phyloP scores from a whole-genome alignment of 2,797 vertebrate species.

The Oryzias dopingdopingensis region DNA sequence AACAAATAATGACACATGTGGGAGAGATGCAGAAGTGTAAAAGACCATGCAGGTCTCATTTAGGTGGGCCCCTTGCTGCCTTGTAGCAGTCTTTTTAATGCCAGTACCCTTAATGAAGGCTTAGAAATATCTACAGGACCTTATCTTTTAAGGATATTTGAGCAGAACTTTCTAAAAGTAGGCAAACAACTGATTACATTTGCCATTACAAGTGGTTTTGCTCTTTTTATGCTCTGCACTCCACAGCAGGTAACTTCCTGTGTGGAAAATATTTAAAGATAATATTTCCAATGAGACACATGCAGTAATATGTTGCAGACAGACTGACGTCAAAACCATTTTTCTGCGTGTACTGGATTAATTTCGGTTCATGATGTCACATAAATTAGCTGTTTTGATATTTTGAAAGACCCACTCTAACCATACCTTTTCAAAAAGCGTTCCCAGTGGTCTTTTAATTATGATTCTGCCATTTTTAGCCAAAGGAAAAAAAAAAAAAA shows the following conservation, averaged over 20 bases:
- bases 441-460: too few species aligned
- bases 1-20: conserved; percentile 27
- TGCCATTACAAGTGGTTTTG: conserved; percentile 39
- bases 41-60: conserved; percentile 63
- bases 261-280: conserved; percentile 63
- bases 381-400: too few species aligned
- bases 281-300: conserved; percentile 59
- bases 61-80: conserved; percentile 43
- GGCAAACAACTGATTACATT: conserved; percentile 39
- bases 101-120: conserved; percentile 52
- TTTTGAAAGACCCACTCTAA: too few species aligned
- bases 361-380: too few species aligned
- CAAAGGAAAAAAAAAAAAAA: too few species aligned
- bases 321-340: too few species aligned
- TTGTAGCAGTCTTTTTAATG: conserved; percentile 54
- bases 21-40: conserved; percentile 31
- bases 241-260: conserved; percentile 34
- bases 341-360: too few species aligned
- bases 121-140: conserved; percentile 32
- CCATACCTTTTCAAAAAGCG: too few species aligned
- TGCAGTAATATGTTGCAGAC: conserved; percentile 47
- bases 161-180: conserved; percentile 36
- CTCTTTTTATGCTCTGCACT: conserved; percentile 48
- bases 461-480: too few species aligned
- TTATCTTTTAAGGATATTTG: conserved; percentile 52